Conservation (phyloP, 2,888 invertebrate genomes). For the Alentia gelatinosa region DNA sequence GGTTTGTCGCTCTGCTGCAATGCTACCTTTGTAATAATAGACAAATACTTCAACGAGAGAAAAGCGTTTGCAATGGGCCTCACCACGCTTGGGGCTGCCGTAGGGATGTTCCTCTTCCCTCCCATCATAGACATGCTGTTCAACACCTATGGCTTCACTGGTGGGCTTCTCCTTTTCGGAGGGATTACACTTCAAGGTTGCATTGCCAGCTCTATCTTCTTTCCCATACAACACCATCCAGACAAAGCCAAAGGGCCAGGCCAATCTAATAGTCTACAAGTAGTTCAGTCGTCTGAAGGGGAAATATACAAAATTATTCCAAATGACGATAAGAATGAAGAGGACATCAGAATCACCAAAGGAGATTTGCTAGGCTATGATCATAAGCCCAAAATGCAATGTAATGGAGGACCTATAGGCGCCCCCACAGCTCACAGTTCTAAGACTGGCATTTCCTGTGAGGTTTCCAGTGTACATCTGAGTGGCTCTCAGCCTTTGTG, state of each 20-base stretch:
- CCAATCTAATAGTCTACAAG: not conserved
- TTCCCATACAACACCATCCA: not conserved
- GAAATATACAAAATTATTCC: not conserved
- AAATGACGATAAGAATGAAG: not conserved
- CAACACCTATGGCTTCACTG: conserved; percentile 9
- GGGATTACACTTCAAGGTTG: not conserved
- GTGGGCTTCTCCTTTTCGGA: not conserved
- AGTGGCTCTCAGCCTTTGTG: not conserved
- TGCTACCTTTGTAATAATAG: not conserved
- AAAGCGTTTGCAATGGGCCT: not conserved
- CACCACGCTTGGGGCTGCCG: not conserved
- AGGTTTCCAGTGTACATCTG: not conserved
- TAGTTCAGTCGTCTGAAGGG: no score
- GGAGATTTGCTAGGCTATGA: not conserved
- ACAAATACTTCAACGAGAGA: not conserved
- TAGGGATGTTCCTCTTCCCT: conserved; percentile 10
- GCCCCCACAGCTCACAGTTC: no score
- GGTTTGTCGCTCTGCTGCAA: not conserved
- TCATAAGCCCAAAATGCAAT: not conserved
- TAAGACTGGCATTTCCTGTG: not conserved
- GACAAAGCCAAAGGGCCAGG: not conserved
- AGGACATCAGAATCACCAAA: not conserved
- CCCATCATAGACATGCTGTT: not conserved
- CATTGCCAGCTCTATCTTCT: not conserved
- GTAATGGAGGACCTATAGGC: no score